phyloP scores from a whole-genome alignment of 2,888 invertebrate genomes.

The Notodonta ziczac region DNA sequence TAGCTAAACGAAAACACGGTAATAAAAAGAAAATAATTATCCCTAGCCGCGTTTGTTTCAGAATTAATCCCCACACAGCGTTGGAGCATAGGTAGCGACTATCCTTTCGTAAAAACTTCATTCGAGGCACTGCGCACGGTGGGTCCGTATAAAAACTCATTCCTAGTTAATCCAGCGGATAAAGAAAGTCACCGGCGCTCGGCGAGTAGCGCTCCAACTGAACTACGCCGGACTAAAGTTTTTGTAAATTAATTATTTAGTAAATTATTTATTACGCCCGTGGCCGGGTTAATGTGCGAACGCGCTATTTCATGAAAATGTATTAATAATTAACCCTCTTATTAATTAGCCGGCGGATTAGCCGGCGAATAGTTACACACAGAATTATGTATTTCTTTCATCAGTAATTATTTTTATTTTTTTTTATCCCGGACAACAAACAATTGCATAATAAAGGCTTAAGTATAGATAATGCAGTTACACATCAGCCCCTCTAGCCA shows the following conservation, averaged over 20 bases:
- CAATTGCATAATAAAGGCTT: too few species aligned
- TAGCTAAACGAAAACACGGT: too few species aligned
- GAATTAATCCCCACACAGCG: conserved; percentile 2
- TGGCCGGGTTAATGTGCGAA: neutral
- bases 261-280: conserved; percentile 7
- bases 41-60: neutral
- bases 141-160: conserved; percentile 7
- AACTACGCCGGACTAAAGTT: neutral
- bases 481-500: too few species aligned
- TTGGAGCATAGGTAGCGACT: neutral
- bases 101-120: conserved; percentile 6
- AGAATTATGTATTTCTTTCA: too few species aligned
- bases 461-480: too few species aligned
- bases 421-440: too few species aligned
- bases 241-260: neutral
- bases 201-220: neutral
- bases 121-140: neutral
- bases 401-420: too few species aligned
- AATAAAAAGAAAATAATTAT: neutral
- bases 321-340: neutral
- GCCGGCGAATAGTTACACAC: too few species aligned
- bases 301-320: neutral
- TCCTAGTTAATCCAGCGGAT: conserved; percentile 6
- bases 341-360: too few species aligned
- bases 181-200: conserved; percentile 5